Base-by-base conservation (phyloP, 2,888 invertebrate genomes). In the Drosophila quinaria region DNA sequence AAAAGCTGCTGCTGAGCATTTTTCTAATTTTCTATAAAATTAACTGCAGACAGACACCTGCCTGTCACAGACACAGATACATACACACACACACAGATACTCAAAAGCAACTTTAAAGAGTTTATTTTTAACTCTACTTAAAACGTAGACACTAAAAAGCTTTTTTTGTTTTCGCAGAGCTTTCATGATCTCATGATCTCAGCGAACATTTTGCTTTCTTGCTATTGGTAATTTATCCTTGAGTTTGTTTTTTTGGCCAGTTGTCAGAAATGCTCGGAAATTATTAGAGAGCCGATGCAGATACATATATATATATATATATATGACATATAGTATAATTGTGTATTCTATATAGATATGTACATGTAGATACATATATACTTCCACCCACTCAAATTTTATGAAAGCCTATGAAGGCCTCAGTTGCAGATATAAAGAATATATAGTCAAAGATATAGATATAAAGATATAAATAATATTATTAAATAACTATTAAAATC, bases 11-110 rank as follows among this genome's bases (percentile, higher is more conserved):
- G 39, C 42, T 52, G 17, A 55, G 69, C 19, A 63, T 70, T 74
- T 70, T 74, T 64, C 52, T 66, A 83, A 65, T 71, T 64, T 75
- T 68, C 76, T 82, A 70, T 69, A 82, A 89, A 89, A 86, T 89
- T 86, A 87, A 89, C 88, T 89, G 65, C 70, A 89, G 90, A 89
- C 89, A 88, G 88, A 85, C 86, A 86, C 86, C 86, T 86, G 86
- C 86, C 80, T 71, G 69, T 50, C 64, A 71, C 58, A 65, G 11
- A 50, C 50, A 65, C 50, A 70, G 9, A 70, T 13, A 60, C 61
- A 66, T 37, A 65, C 37, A 46, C 10, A 44, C 44, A 72, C 11
- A 42, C 25, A 58, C 47, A 70, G 5, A 51, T 13, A 52, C 42
- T 61, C 25, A 62, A 41, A 51, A 59, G 10, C 60, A 78, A 65